Percentiles rank a stretch among this genome's conserved stretches.
These are phyloP conservation scores for Carcinoscorpius rotundicauda DNA, from an alignment of 1,140 invertebrate species.

Conservation along the genomic window DNA sequence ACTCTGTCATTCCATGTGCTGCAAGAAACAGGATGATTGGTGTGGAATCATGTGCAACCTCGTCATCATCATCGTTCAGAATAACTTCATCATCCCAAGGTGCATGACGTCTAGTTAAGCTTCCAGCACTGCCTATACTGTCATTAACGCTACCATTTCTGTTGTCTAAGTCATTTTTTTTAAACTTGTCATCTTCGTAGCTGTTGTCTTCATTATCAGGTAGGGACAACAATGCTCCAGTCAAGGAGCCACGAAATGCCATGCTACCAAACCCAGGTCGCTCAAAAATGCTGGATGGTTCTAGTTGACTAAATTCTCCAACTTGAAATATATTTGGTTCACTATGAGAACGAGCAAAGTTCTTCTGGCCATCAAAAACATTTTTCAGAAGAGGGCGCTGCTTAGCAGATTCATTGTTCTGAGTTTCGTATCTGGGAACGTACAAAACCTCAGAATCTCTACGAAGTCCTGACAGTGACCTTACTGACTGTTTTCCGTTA, in stretches of 20 bases:
- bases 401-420: conserved; percentile 8
- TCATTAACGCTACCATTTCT: conserved; percentile 29
- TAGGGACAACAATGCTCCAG: conserved; percentile 28
- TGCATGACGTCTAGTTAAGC: conserved; percentile 42
- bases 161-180: too few relatives aligned
- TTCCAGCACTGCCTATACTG: conserved; percentile 62
- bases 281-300: conserved; percentile 55
- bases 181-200: not conserved
- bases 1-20: conserved; percentile 60
- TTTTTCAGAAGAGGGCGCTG: conserved; percentile 22
- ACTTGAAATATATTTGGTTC: conserved; percentile 37
- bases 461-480: conserved; percentile 59
- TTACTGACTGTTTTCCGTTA: conserved; percentile 60
- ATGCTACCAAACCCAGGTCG: conserved; percentile 86
- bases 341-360: conserved; percentile 46
- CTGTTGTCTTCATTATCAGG: conserved; percentile 16
- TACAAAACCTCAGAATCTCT: conserved; percentile 78
- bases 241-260: too few relatives aligned
- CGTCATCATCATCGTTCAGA: conserved; percentile 26
- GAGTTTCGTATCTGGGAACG: conserved; percentile 45
- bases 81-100: conserved; percentile 24
- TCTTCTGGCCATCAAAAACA: conserved; percentile 18
- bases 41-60: not conserved
- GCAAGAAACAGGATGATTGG: conserved; percentile 49
- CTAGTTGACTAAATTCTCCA: conserved; percentile 10